These are phyloP conservation scores for Lymantria monacha DNA, from an alignment of 2,888 invertebrate genomes.

Conservation along the genomic window DNA sequence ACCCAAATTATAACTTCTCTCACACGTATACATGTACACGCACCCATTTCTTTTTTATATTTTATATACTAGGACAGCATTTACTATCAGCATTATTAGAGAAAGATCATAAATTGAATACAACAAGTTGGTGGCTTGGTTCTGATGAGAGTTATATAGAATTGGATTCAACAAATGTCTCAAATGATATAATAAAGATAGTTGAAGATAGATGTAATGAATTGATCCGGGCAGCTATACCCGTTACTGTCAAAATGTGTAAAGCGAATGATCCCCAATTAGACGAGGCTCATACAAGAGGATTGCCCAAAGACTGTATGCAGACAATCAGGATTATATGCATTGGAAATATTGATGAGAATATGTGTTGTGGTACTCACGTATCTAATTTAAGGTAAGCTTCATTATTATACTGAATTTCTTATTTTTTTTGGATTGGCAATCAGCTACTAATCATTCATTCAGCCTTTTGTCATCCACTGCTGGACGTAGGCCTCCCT, in stretches of 20 bases:
- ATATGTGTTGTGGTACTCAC: constrained; percentile 95
- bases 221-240: constrained; percentile 84
- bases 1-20: no score
- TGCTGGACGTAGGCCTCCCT: no score
- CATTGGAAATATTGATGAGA: constrained; percentile 89
- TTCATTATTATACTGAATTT: no score
- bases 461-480: no score
- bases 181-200: constrained; percentile 69
- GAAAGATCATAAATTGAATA: constrained; percentile 84
- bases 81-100: constrained; percentile 90
- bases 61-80: constrained; percentile 85
- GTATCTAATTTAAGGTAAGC: constrained; percentile 85
- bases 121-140: constrained; percentile 93
- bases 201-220: constrained; percentile 86
- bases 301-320: constrained; percentile 90
- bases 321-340: constrained; percentile 89
- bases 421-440: no score
- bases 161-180: constrained; percentile 78
- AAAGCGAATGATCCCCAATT: constrained; percentile 83
- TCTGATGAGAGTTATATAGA: constrained; percentile 88
- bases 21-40: no score
- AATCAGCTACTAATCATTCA: no score
- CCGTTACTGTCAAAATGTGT: constrained; percentile 85
- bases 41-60: no score
- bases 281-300: constrained; percentile 83